A percentile compares a stretch with the other conserved stretches of the same genome.
phyloP scores from a whole-genome alignment of 2,888 invertebrate species.

The Theodoxus fluviatilis region DNA sequence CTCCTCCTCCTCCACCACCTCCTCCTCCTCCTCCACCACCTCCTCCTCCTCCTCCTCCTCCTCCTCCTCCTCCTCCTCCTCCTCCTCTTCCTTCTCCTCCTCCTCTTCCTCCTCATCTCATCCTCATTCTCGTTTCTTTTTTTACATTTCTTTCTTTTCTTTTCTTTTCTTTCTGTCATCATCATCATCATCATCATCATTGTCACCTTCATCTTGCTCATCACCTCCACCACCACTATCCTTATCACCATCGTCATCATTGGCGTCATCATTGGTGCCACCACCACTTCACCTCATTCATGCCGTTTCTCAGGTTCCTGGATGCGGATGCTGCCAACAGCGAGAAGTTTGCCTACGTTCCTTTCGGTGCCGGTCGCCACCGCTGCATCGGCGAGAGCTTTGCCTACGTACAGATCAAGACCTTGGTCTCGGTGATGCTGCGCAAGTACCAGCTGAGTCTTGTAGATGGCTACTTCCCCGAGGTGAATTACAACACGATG shows the following conservation, averaged over 20 bases:
- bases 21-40: no score
- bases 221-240: neutral
- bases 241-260: no score
- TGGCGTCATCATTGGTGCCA: no score
- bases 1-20: no score
- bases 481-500: constrained; percentile 53
- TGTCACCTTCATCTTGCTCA: neutral
- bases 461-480: constrained; percentile 49
- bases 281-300: no score
- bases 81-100: no score
- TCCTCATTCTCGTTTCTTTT: neutral
- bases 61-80: no score
- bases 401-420: constrained; percentile 59
- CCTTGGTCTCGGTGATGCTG: constrained; percentile 49
- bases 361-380: constrained; percentile 58
- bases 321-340: constrained; percentile 42
- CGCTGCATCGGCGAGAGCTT: constrained; percentile 60
- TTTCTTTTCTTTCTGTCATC: neutral
- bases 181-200: neutral
- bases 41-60: no score
- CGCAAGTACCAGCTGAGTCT: constrained; percentile 48
- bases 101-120: no score
- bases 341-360: constrained; percentile 56
- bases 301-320: constrained; percentile 40
- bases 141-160: neutral